Evolutionary conservation across 1,140 invertebrate species (phyloP), one percentile per base, ranked within the genome.

Genomic region (Lethrus apterus): DNA sequence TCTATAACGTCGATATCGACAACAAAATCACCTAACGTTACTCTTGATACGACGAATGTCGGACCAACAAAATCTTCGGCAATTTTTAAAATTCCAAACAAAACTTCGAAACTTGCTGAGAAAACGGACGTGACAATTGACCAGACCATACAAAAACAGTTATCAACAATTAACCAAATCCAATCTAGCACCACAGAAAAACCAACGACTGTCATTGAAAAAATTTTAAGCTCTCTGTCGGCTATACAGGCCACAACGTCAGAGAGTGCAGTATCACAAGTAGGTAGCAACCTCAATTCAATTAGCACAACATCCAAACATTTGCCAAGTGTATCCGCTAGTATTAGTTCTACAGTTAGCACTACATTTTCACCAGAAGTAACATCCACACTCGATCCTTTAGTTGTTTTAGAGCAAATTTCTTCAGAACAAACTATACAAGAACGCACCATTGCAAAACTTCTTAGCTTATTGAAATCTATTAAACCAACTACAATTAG

Each of bases 131-230:
- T 20, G 52, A 32, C 43, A 18, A 38, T 51, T 44, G 52, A 59
- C 44, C 9, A 23, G 23, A 11, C 45, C 8, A 4, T 36, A 35
- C 48, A 48, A 23, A 36, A 34, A 8, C 13, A 34, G 21, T 9
- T 11, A 11, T 46, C 35, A n/a, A 26, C 26, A 20, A 43, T 46
- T 38, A 55, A 54, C 36, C 33, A 23, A 17, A 26, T 33, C 29
- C 46, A 47, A 18, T 49, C 52, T 32, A 43, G 52, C 19, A 66
- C 64, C 20, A 66, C 57, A 32, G 64, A 64, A 54, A 63, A 61
- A 58, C 62, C 62, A n/a, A 66, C 64, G 7, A 66, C 64, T 7
- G 57, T 66, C 29, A 66, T 66, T 40, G 63, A 66, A 52, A 59
- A 54, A 55, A 66, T 66, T 46, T 48, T 65, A 31, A 63, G 53